These are phyloP conservation scores for Uloborus plumipes DNA, from an alignment of 2,888 invertebrate genomes.

Conservation along the genomic window DNA sequence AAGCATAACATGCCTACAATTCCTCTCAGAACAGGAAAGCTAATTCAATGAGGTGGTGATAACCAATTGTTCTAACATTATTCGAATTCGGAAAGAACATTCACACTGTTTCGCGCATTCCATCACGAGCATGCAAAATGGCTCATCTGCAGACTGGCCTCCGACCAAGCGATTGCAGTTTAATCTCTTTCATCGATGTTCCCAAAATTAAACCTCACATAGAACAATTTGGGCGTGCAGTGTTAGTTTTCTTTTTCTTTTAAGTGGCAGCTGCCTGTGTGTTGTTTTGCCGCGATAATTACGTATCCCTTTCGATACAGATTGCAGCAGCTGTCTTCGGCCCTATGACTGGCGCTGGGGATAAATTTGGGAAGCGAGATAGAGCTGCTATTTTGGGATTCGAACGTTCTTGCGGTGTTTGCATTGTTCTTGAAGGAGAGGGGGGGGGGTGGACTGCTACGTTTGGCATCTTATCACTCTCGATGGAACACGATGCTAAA, in stretches of 20 bases:
- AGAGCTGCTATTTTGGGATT: slow-evolving; percentile 56
- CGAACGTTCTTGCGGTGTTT: slow-evolving; percentile 8
- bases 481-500: neutral
- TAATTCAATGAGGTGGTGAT: too few species aligned
- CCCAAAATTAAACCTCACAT: slow-evolving; percentile 57
- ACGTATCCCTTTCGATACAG: slow-evolving; percentile 59
- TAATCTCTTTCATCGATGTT: slow-evolving; percentile 38
- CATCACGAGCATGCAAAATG: slow-evolving; percentile 28
- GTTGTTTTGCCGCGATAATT: slow-evolving; percentile 50
- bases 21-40: too few species aligned
- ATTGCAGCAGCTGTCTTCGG: slow-evolving; percentile 49
- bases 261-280: slow-evolving; percentile 26
- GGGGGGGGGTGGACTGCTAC: neutral
- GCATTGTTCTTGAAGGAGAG: slow-evolving; percentile 40
- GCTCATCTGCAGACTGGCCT: slow-evolving; percentile 41
- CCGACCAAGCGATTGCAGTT: slow-evolving; percentile 34
- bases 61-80: too few species aligned
- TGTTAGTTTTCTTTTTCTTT: slow-evolving; percentile 20
- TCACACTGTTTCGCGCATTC: slow-evolving; percentile 21
- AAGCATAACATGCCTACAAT: too few species aligned
- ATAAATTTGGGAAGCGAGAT: slow-evolving; percentile 54
- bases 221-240: slow-evolving; percentile 24
- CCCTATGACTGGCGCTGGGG: slow-evolving; percentile 9
- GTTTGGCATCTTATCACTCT: slow-evolving; percentile 10
- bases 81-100: neutral